Conservation (phyloP, 2,797 vertebrate genomes). For the Pogonophryne albipinna region DNA sequence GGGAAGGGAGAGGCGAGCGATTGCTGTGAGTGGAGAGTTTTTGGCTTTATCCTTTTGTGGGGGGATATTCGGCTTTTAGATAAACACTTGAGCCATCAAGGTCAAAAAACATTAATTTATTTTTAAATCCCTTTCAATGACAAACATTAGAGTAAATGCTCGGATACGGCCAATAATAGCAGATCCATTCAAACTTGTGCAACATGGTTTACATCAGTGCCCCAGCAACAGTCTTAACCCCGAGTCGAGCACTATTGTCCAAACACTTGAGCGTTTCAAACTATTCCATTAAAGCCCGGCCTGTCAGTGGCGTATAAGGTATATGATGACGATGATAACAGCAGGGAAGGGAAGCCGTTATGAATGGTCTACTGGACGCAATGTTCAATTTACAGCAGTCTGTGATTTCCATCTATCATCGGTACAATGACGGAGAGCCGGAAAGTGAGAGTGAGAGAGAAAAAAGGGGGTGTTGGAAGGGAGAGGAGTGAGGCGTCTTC, state of each 20-base stretch:
- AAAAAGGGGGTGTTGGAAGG: slow-evolving; percentile 11
- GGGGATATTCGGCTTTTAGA: slow-evolving; percentile 43
- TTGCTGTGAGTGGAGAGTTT: slow-evolving; percentile 31
- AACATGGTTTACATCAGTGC: slow-evolving; percentile 13
- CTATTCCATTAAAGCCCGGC: slow-evolving; percentile 60
- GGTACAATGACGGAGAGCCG: slow-evolving; percentile 49
- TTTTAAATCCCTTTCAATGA: not conserved
- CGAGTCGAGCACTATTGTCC: slow-evolving; percentile 45
- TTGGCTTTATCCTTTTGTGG: slow-evolving; percentile 42
- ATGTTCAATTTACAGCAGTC: slow-evolving; percentile 78
- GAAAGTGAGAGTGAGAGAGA: slow-evolving; percentile 19
- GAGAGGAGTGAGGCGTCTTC: slow-evolving; percentile 51
- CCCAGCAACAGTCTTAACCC: slow-evolving; percentile 20
- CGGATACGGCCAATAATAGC: not conserved
- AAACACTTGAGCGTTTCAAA: slow-evolving; percentile 53
- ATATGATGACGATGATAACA: slow-evolving; percentile 61
- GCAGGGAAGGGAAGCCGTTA: slow-evolving; percentile 44
- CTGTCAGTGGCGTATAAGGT: slow-evolving; percentile 37
- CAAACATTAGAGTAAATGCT: not conserved
- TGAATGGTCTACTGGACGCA: slow-evolving; percentile 68
- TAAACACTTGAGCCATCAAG: slow-evolving; percentile 33
- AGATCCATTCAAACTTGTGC: slow-evolving; percentile 21
- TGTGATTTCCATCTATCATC: slow-evolving; percentile 78
- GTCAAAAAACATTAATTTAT: slow-evolving; percentile 26
- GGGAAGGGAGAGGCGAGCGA: slow-evolving; percentile 7